Percentiles rank a stretch among this genome's conserved stretches.
phyloP scores from a whole-genome alignment of 2,888 invertebrate genomes.

The Trissoscelio sp. region DNA sequence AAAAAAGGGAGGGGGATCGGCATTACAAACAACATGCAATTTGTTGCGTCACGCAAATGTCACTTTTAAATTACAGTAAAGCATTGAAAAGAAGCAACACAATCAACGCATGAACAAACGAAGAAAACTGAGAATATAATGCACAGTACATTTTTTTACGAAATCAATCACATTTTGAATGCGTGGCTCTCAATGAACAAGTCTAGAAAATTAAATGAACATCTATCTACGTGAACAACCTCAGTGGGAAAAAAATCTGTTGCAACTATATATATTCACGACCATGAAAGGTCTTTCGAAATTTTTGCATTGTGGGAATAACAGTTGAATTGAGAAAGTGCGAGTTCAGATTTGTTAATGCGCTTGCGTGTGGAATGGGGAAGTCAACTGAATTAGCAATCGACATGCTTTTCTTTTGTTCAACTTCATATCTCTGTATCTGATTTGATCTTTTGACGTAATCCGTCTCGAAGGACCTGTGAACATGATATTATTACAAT shows the following conservation, averaged over 20 bases:
- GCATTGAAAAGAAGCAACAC: background rate
- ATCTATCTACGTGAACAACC: conserved; percentile 21
- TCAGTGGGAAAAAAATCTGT: conserved; percentile 48
- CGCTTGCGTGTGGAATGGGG: conserved; percentile 39
- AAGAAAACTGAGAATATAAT: background rate
- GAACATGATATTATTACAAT: background rate
- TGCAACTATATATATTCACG: conserved; percentile 21
- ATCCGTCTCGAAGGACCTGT: conserved; percentile 8
- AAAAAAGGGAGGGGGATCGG: background rate
- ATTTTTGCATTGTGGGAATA: conserved; percentile 58
- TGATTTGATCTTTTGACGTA: conserved; percentile 18
- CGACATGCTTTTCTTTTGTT: conserved; percentile 37
- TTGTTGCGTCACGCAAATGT: background rate
- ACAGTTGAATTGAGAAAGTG: conserved; percentile 55
- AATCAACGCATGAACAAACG: background rate
- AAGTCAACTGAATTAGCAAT: conserved; percentile 44
- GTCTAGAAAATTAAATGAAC: conserved; percentile 19
- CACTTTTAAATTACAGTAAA: background rate
- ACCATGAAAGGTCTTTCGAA: conserved; percentile 58
- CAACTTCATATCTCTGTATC: conserved; percentile 10
- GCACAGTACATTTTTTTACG: no score
- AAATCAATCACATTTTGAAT: conserved; percentile 14
- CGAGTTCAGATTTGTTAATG: conserved; percentile 51
- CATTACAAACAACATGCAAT: background rate
- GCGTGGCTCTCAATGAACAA: background rate